Evolutionary conservation across 1,140 invertebrate species (phyloP), one percentile per base, ranked within the genome.

Genomic region (Dendroctonus valens): DNA sequence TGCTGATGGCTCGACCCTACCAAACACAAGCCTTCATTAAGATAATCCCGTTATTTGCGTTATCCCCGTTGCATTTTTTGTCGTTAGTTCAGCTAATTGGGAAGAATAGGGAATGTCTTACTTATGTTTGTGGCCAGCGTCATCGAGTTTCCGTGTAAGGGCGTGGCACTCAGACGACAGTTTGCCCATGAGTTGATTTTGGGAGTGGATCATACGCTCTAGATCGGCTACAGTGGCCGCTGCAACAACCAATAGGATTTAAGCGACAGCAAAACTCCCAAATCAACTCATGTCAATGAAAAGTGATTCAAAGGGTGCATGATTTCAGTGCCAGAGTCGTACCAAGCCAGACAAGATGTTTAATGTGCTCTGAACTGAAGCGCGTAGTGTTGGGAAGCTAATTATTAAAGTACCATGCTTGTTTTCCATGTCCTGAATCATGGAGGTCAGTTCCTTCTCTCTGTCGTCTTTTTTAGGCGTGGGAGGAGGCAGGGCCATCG

Each of bases 171-270:
- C 90, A 75, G 82, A 83, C 75, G 89, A 90, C 77, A 93, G 85
- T 86, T 89, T 91, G 83, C 91, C 89, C 87, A 92, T 89, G 85
- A 92, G 86, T 85, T 86, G 86, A 83, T 90, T 91, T 86, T 93
- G 91, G 80, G 88, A 90, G 81, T 87, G 87, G 83, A 93, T 87
- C 84, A 91, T 88, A 78, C 86, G 84, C 84, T 92, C 90, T 81
- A 93, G 86, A 82, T 90, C 90, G 83, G 85, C 84, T 79, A 92
- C 89, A 75, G 88, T 91, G 81, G 87, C 86, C 85, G 85, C 88
- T 90, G 86, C 80, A 85, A 82, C 71, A 69, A 67, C 52, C 52
- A 69, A 57, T 50, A 48, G 51, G 48, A 44, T 41, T 57, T 57
- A 41, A 14, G 26, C 26, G 26, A 39, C 5, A 40, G 5, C 12